A percentile compares a stretch with the other conserved stretches of the same genome.
phyloP scores from a whole-genome alignment of 2,888 invertebrate genomes.

The Cataglyphis rosenhaueri region DNA sequence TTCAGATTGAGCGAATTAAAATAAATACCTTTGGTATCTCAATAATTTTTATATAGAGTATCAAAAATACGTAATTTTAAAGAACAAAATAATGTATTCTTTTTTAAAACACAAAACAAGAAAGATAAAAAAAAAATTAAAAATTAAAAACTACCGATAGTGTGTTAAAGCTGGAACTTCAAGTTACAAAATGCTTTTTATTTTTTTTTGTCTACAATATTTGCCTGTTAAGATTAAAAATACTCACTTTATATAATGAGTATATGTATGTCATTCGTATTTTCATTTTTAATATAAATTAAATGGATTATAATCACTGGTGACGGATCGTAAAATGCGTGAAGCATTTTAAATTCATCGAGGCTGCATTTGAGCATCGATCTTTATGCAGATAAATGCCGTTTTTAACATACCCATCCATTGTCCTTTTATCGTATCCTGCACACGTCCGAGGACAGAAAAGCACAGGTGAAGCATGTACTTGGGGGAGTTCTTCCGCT shows the following conservation, averaged over 20 bases:
- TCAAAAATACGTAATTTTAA: too few species aligned
- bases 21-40: too few species aligned
- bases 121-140: too few species aligned
- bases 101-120: too few species aligned
- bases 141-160: too few species aligned
- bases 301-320: not conserved
- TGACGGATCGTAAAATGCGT: not conserved
- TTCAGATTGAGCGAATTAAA: too few species aligned
- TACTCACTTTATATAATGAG: not conserved
- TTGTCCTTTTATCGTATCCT: slow-evolving; percentile 49
- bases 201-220: too few species aligned
- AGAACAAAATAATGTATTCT: too few species aligned
- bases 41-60: too few species aligned
- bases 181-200: too few species aligned
- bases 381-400: slow-evolving; percentile 31
- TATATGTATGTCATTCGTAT: not conserved
- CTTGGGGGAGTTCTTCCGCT: slow-evolving; percentile 74
- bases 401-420: slow-evolving; percentile 25
- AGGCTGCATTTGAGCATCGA: not conserved
- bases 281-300: not conserved
- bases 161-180: too few species aligned
- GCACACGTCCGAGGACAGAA: slow-evolving; percentile 60
- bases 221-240: too few species aligned
- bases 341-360: slow-evolving; percentile 2
- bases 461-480: slow-evolving; percentile 75